phyloP scores from a whole-genome alignment of 1,140 invertebrate species.

The Zaprionus lachaisei region DNA sequence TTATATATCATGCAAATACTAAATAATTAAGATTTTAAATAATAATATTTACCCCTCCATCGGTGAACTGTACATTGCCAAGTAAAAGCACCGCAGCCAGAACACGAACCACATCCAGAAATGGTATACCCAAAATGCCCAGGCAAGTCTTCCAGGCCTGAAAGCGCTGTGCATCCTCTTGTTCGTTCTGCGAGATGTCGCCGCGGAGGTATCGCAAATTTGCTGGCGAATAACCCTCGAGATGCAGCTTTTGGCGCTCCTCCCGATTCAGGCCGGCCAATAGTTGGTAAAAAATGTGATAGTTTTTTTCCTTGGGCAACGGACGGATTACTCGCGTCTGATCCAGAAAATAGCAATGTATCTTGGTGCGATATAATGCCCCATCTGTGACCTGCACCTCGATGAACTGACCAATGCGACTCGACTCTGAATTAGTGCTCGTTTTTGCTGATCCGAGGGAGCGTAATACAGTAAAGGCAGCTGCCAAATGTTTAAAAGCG shows the following conservation, averaged over 20 bases:
- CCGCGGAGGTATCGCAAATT: conserved; percentile 92
- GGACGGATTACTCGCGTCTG: conserved; percentile 95
- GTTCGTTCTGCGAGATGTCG: conserved; percentile 90
- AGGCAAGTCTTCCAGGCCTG: conserved; percentile 96
- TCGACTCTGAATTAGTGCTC: conserved; percentile 95
- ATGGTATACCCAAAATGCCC: conserved; percentile 95
- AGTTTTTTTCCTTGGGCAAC: conserved; percentile 95
- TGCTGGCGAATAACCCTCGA: conserved; percentile 92
- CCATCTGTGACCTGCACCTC: conserved; percentile 98
- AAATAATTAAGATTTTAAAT: not conserved
- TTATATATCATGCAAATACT: too few relatives aligned
- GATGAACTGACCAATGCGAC: conserved; percentile 97
- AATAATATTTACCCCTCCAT: conserved; percentile 85
- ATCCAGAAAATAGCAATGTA: conserved; percentile 96
- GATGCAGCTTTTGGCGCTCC: conserved; percentile 93
- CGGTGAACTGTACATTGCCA: conserved; percentile 95
- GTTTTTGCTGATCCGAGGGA: conserved; percentile 96
- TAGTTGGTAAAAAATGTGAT: conserved; percentile 99
- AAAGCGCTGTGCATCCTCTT: conserved; percentile 91
- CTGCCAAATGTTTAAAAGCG: conserved; percentile 97
- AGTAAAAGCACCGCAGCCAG: conserved; percentile 95
- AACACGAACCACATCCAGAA: conserved; percentile 96
- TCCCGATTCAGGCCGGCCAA: conserved; percentile 94
- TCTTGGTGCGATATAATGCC: conserved; percentile 96
- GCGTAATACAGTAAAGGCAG: conserved; percentile 96